Percentiles rank a stretch among this genome's conserved stretches.
Conservation (phyloP, 2,797 vertebrate genomes). For the Sternotherus odoratus region DNA sequence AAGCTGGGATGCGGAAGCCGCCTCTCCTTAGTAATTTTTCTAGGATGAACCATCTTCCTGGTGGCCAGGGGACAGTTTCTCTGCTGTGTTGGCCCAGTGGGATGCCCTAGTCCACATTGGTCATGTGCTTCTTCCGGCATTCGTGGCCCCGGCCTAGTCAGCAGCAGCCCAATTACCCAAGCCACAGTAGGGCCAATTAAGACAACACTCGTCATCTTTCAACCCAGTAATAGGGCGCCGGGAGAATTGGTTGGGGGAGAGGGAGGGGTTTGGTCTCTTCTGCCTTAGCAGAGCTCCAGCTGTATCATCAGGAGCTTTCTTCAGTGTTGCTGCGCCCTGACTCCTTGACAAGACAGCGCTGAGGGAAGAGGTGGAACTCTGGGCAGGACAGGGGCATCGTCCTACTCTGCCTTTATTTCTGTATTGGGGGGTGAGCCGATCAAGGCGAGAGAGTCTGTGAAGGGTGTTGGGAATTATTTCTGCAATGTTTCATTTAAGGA, state of each 20-base stretch:
- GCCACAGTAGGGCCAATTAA: constrained; percentile 4
- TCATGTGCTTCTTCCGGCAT: neutral
- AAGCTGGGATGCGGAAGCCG: neutral
- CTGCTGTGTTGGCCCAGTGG: neutral
- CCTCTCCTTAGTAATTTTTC: neutral
- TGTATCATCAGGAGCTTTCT: neutral
- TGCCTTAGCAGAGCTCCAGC: neutral
- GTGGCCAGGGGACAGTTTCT: neutral
- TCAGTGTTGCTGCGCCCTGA: neutral
- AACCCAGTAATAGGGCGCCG: neutral
- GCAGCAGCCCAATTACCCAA: neutral
- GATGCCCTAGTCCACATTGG: neutral
- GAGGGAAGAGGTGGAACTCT: neutral
- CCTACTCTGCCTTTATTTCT: neutral
- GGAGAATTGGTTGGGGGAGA: neutral
- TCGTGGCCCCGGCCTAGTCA: neutral
- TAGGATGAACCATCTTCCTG: neutral
- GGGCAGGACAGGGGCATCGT: neutral
- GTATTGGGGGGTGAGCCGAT: too few species aligned
- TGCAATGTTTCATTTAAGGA: neutral
- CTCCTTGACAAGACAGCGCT: neutral
- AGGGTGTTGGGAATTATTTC: neutral
- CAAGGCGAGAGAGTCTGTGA: neutral
- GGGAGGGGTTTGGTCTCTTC: neutral
- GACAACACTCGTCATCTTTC: neutral